These are phyloP conservation scores for Scytalopus superciliaris DNA, from an alignment of 2,113 vertebrate genomes.

Conservation along the genomic window DNA sequence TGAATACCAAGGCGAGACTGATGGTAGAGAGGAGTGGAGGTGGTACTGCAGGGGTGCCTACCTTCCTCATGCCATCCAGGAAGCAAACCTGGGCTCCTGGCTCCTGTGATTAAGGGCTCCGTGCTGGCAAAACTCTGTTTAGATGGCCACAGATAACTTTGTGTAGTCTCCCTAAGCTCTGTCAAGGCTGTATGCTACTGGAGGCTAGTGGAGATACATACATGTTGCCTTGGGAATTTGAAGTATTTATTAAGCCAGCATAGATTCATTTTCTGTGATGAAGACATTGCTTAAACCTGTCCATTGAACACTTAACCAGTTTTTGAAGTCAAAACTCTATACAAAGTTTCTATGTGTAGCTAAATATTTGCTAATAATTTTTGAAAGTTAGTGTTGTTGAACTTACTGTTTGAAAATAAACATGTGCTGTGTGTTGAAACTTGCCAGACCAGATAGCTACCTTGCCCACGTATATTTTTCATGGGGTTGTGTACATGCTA, in stretches of 20 bases:
- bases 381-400: not conserved
- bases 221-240: not conserved
- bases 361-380: not conserved
- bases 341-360: not conserved
- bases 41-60: not conserved
- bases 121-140: not conserved
- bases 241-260: not conserved
- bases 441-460: not conserved
- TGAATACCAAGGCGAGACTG: not conserved
- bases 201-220: not conserved
- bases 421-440: not conserved
- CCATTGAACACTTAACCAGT: not conserved
- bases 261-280: not conserved
- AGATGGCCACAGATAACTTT: not conserved
- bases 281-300: not conserved
- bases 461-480: rapidly evolving
- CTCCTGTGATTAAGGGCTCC: not conserved
- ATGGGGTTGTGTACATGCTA: not conserved
- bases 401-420: not conserved
- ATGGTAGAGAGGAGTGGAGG: not conserved
- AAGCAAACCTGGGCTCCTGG: not conserved
- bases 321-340: not conserved
- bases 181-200: not conserved
- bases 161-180: not conserved
- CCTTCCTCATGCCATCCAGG: not conserved